Conservation (phyloP, 2,888 invertebrate genomes). For the Endotricha flammealis region DNA sequence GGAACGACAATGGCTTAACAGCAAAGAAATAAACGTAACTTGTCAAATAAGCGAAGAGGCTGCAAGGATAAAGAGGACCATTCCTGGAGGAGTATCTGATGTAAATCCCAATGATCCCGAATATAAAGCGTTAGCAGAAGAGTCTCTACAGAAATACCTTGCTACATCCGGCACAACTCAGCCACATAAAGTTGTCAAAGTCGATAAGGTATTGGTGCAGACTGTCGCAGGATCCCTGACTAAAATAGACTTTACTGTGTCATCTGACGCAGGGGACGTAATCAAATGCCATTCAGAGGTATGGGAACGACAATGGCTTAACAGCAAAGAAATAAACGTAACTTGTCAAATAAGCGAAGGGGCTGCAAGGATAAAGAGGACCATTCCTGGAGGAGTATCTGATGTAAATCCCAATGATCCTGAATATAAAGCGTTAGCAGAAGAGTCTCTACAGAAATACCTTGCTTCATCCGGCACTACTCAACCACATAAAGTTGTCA, state of each 20-base stretch:
- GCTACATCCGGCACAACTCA: conserved; percentile 5
- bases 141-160: conserved; percentile 28
- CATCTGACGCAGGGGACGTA: conserved; percentile 8
- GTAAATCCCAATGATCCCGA: conserved; percentile 17
- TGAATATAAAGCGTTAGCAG: conserved; percentile 20
- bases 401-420: conserved; percentile 26
- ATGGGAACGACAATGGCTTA: conserved; percentile 17
- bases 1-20: not conserved
- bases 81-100: conserved; percentile 13
- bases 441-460: conserved; percentile 29
- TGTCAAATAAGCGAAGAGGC: conserved; percentile 17
- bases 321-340: conserved; percentile 19
- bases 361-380: conserved; percentile 9
- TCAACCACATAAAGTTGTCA: conserved; percentile 12
- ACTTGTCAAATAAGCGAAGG: conserved; percentile 10
- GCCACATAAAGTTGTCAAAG: conserved; percentile 14
- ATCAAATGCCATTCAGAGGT: conserved; percentile 19
- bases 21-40: conserved; percentile 1
- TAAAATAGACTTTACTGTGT: conserved; percentile 21
- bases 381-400: conserved; percentile 3
- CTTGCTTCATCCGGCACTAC: conserved; percentile 13
- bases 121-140: conserved; percentile 22
- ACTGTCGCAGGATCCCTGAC: conserved; percentile 25
- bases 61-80: conserved; percentile 6
- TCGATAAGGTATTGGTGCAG: conserved; percentile 24